Base-by-base conservation (phyloP, 2,888 invertebrate species). In the Leptogaster cylindrica region DNA sequence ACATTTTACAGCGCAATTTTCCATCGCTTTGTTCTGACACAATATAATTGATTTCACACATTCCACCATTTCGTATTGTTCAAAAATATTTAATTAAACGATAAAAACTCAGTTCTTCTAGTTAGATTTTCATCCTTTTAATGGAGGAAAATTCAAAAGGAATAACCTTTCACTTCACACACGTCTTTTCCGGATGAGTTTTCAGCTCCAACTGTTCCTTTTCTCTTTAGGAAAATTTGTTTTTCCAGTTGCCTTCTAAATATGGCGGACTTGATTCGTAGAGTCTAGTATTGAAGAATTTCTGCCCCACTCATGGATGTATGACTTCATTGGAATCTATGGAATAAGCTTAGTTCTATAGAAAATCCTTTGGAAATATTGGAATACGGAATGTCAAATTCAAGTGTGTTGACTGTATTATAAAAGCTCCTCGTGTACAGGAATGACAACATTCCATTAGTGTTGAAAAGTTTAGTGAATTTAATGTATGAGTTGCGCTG, bases 151-250 rank as follows among this genome's bases (percentile, higher is more conserved):
- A 23, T 18, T 12, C 36, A 36, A 23, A 25, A 55, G 39, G n/a
- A 6, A n/a, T 16, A 55, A 31, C 23, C 8, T 36, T 14, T 39
- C 10, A 36, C 55, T n/a, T 4, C 36, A 36, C 36, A 55, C 55
- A 69, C 68, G 68, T 69, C 68, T 66, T 64, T 33, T 63, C 55
- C 52, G 68, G 31, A 66, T 52, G 68, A 69, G 63, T 69, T 69
- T 69, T 69, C 66, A 69, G 68, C 68, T 69, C 68, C 44, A 69
- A 69, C 68, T 69, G 66, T 28, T 50, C 44, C 63, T 16, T 36
- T 39, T 33, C 39, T 55, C 55, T 55, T 20, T 33, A 55, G 55
- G 23, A 55, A 55, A 55, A 23, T 12, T 55, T 33, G 52, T 31
- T 51, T 33, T 55, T 55, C 55, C 55, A 55, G 16, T 55, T n/a